Evolutionary conservation across 2,888 invertebrate species (phyloP), one percentile per base, ranked within the genome.

Genomic region (Ectemnius lituratus): DNA sequence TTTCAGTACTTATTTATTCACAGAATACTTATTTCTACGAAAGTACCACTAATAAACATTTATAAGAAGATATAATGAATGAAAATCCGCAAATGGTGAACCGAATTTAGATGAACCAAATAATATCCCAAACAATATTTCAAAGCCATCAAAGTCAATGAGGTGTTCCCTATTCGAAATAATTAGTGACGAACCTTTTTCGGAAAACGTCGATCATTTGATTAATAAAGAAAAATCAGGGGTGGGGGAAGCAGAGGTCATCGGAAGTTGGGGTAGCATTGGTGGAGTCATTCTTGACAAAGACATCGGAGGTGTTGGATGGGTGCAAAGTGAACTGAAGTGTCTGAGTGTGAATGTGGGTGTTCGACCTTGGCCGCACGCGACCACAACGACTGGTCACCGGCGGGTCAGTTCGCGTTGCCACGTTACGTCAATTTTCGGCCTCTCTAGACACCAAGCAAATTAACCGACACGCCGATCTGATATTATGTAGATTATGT

Each of bases 361-460:
- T 77, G 75, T 74, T 84, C 81, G 89, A 89, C 89, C 89, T 89
- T 89, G 89, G 88, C 87, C 88, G 86, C 89, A 89, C 89, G 89
- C 89, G 88, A 89, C 79, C 83, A 75, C 77, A 79, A 80, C 79
- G 74, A 66, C 68, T 71, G 71, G 68, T 80, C 37, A 37, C 37
- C 37, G 37, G 37, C 82, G 85, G 23, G 85, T 86, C 88, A 85
- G 74, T 75, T 57, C 75, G 62, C 67, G 73, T 70, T 69, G 76
- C 76, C 75, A 74, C 62, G 64, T 76, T 80, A 75, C 65, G 83
- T 84, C 84, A 78, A 85, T 86, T 87, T 87, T 85, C 70, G 81
- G 77, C 71, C 67, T 18, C 66, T 66, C 70, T 18, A 18, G 2
- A 60, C 73, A 18, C 16, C 58, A 60, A 58, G 27, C 49, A 63